Percentiles rank a stretch among this genome's conserved stretches.
These are phyloP conservation scores for Myotis yumanensis DNA, from an alignment of 2,113 vertebrate species.

Conservation along the genomic window DNA sequence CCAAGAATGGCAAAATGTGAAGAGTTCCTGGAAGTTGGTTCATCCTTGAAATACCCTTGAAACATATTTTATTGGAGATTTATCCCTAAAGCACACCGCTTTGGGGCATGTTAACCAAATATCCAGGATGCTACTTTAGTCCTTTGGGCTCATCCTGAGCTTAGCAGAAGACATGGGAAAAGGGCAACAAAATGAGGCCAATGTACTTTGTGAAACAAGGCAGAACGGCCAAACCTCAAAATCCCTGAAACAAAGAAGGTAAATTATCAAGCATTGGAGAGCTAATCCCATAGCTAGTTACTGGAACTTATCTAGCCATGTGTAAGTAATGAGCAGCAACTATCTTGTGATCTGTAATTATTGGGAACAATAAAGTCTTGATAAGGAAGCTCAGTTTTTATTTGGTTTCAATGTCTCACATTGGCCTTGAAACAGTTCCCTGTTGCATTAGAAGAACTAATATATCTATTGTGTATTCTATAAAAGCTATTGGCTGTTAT, in stretches of 20 bases:
- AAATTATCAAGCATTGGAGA: not conserved
- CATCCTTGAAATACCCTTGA: too few relatives aligned
- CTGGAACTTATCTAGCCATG: not conserved
- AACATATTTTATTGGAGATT: too few relatives aligned
- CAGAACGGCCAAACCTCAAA: not conserved
- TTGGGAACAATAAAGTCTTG: constrained; percentile 11
- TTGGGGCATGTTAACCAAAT: not conserved
- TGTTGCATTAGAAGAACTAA: too few relatives aligned
- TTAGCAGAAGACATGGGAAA: not conserved
- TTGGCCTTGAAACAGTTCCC: too few relatives aligned
- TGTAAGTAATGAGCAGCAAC: not conserved
- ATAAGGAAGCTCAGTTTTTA: constrained; percentile 44
- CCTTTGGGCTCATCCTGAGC: not conserved
- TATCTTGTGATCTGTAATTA: not conserved
- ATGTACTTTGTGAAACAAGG: not conserved
- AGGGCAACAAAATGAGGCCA: not conserved
- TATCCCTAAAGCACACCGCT: not conserved
- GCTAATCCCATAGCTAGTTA: not conserved
- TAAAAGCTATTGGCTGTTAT: too few relatives aligned
- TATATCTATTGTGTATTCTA: too few relatives aligned
- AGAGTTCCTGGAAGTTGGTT: too few relatives aligned
- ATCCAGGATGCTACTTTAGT: not conserved
- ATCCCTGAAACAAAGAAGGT: not conserved
- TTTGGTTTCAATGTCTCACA: not conserved
- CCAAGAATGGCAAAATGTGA: too few relatives aligned